A percentile compares a stretch with the other conserved stretches of the same genome.
Conservation (phyloP, 2,113 vertebrate species). For the Cacatua alba region DNA sequence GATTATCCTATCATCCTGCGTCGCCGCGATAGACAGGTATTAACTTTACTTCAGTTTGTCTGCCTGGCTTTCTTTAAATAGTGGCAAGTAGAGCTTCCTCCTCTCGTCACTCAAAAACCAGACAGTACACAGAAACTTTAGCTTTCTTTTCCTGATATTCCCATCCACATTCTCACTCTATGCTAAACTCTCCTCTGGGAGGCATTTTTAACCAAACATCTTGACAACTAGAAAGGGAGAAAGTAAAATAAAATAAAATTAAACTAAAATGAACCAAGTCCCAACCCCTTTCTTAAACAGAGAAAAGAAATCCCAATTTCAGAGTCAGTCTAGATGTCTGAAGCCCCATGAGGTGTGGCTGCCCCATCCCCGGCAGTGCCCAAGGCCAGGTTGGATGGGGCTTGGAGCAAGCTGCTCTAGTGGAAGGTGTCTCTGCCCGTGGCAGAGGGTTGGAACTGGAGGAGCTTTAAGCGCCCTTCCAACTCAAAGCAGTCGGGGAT, state of each 20-base stretch:
- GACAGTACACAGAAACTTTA: neutral
- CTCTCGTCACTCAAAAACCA: neutral
- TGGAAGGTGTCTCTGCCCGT: neutral
- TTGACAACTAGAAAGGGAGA: neutral
- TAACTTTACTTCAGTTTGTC: neutral
- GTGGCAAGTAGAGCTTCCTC: neutral
- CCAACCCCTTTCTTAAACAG: neutral
- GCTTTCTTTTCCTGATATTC: neutral
- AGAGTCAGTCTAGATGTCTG: neutral
- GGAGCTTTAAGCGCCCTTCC: neutral
- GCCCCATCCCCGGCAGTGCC: neutral
- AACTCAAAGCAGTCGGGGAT: neutral
- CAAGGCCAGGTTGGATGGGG: neutral
- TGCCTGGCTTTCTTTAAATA: neutral
- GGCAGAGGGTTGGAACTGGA: neutral
- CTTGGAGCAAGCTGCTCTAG: neutral
- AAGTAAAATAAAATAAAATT: neutral
- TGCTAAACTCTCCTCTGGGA: neutral
- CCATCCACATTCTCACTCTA: neutral
- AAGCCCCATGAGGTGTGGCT: neutral
- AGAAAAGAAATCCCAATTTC: neutral
- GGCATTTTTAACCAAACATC: neutral
- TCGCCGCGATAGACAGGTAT: neutral
- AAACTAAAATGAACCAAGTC: neutral
- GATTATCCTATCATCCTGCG: neutral